Evolutionary conservation across 2,113 vertebrate genomes (phyloP), one percentile per base, ranked within the genome.

Genomic region (Amia ocellicauda): DNA sequence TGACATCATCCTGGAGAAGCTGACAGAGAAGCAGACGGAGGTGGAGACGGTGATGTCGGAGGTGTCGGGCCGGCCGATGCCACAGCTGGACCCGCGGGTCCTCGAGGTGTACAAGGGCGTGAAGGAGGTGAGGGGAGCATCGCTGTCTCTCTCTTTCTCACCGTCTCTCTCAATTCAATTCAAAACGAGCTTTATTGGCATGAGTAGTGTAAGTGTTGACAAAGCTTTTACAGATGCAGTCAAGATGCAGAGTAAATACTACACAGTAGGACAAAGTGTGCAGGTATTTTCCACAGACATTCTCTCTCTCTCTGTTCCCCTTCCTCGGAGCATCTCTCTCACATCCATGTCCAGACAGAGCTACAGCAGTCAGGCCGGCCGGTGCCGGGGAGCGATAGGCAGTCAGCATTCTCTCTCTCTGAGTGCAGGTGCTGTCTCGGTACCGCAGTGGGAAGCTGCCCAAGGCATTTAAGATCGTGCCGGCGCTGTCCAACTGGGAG

Each of bases 11-110:
- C 92, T 98, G 95, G 97, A 96, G 81, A 99, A 98, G 84, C 88
- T 99, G 65, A 99, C 95, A 0, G 97, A 99, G 84, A 99, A 98
- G 82, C 92, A 98, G 83, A 99, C 96, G 0, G 97, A 98, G 75
- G 96, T 98, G 2, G 92, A 91, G 24, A 94, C 92, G 0, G 89
- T 87, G 27, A 88, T 99, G 88, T 99, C 97, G 0, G 96, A 99
- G 74, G 45, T 87, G 7, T 94, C 95, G 0, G 94, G 93, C 23
- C 74, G 72, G 29, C 94, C 91, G 3, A 71, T 93, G 89, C 85
- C 95, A 1, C 93, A 94, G 70, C 83, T 99, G 1, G 93, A 99
- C 50, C 91, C 94, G 2, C 88, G 94, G 0, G 72, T 99, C 13
- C 76, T 90, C 27, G 95, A 98, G 66, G 95, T 98, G 28, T 99